Base-by-base conservation (phyloP, 1,140 invertebrate genomes). In the Colletes gigas region DNA sequence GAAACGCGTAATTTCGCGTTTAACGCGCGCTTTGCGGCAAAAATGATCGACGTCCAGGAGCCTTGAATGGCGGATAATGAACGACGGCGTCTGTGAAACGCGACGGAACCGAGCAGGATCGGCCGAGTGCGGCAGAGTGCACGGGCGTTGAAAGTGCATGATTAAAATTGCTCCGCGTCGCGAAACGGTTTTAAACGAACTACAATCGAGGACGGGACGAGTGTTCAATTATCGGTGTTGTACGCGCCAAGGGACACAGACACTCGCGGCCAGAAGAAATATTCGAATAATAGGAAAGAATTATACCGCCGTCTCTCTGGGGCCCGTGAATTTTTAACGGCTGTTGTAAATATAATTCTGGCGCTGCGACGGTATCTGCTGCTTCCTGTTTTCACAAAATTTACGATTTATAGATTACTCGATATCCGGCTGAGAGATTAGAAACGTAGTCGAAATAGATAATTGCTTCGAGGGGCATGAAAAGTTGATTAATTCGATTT, bases 41-140 rank as follows among this genome's bases (percentile, higher is more conserved):
- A 62, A 44, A 52, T 62, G 5, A 59, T 76, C 74, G 47, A 19
- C 30, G 17, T 17, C 21, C n/a, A 7, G 14, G 41, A n/a, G 21
- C 19, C 44, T 39, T 69, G n/a, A 77, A 77, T 60, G 44, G 4
- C 9, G 41, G 41, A 50, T 77, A 77, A 77, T 19, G 55, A 77
- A 69, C 66, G n/a, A 15, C 17, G n/a, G 10, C 5, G 17, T 41
- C 57, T 17, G 54, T 52, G 52, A 21, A 44, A 19, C 10, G 5
- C 7, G 5, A 12, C 6, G 60, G 39, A 21, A 9, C 17, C 3
- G 0, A 21, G 21, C 7, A 6, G 30, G 39, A 39, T 15, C 30
- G 30, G 62, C n/a, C n/a, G 21, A 59, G 57, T 21, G 57, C 19
- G 9, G 19, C 6, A 17, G 19, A 60, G 60, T 55, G 66, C 69